Evolutionary conservation across 2,797 vertebrate genomes (phyloP).

Genomic region (Benthosema pterotum): DNA sequence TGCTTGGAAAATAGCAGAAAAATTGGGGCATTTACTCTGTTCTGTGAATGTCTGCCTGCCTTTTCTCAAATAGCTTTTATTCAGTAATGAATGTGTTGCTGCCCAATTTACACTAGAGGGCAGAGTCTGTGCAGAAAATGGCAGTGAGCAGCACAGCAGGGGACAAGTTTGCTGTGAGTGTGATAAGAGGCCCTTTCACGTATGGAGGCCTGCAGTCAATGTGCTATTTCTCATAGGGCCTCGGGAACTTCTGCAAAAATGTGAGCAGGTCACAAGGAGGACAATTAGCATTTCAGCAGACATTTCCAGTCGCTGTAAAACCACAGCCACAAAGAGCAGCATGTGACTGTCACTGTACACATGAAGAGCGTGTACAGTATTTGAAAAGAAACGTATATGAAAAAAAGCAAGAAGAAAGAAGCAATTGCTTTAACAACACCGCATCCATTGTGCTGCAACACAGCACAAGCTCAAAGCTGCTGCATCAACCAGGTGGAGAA

Average conservation of each 20-base stretch:
- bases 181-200: conserved; percentile 66
- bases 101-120: conserved; percentile 75
- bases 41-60: conserved; percentile 58
- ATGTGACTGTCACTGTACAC: conserved; percentile 12
- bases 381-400: not conserved
- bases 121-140: conserved; percentile 67
- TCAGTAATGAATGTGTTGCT: conserved; percentile 53
- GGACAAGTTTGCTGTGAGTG: conserved; percentile 56
- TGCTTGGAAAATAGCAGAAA: conserved; percentile 77
- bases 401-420: no score
- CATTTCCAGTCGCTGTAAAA: conserved; percentile 36
- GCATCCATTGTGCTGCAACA: conserved; percentile 2
- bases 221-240: conserved; percentile 57
- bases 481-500: conserved; percentile 15
- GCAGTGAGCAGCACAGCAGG: conserved; percentile 43
- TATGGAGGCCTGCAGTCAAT: conserved; percentile 49
- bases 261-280: conserved; percentile 61
- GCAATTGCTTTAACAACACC: not conserved
- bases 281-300: conserved; percentile 52
- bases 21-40: conserved; percentile 80
- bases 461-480: not conserved
- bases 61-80: conserved; percentile 61
- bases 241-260: conserved; percentile 48
- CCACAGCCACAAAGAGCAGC: conserved; percentile 16
- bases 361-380: conserved; percentile 10